phyloP scores from a whole-genome alignment of 2,113 vertebrate species.

The Nibea albiflora region DNA sequence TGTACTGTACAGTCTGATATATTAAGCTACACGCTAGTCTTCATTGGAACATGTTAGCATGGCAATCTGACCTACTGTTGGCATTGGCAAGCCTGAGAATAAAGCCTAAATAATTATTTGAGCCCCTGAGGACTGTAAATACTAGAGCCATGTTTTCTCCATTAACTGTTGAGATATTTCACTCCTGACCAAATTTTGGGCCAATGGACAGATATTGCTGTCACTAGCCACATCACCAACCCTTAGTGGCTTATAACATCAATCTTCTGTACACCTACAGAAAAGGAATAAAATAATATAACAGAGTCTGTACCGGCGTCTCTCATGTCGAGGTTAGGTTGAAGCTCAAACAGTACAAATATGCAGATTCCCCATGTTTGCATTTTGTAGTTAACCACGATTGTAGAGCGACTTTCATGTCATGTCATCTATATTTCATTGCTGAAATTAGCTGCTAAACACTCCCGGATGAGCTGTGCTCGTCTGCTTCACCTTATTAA shows the following conservation, averaged over 20 bases:
- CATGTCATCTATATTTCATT: slow-evolving; percentile 52
- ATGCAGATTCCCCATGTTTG: not conserved
- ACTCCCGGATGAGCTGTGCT: slow-evolving; percentile 31
- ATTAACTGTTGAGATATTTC: not conserved
- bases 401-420: slow-evolving; percentile 17
- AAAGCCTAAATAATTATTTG: not conserved
- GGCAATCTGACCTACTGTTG: not conserved
- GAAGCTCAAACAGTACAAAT: not conserved
- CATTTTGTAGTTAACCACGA: not conserved
- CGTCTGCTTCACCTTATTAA: slow-evolving; percentile 51
- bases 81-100: not conserved
- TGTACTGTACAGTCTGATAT: too few relatives aligned
- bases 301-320: not conserved
- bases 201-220: not conserved
- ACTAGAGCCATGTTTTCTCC: not conserved
- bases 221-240: not conserved
- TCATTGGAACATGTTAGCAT: not conserved
- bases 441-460: slow-evolving; percentile 34
- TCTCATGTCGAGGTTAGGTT: not conserved
- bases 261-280: slow-evolving; percentile 1
- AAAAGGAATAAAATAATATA: slow-evolving; percentile 36
- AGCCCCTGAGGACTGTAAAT: not conserved
- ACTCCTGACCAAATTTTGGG: not conserved
- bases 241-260: not conserved
- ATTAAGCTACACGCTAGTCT: not conserved